Evolutionary conservation across 2,113 vertebrate genomes (phyloP).

Genomic region (Potamarius usumacintae): DNA sequence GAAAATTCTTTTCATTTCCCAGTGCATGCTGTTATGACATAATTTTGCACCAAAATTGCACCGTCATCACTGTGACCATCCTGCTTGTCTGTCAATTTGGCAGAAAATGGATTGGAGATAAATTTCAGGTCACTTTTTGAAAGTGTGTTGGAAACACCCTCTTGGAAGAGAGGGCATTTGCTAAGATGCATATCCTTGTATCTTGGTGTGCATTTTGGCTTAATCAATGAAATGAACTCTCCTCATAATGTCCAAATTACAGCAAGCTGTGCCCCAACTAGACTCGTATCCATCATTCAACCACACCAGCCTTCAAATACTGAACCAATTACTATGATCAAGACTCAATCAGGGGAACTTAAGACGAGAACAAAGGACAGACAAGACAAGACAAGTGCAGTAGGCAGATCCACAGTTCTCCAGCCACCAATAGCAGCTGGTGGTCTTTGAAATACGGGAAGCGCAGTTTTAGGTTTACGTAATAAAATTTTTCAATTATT

Average conservation of each 20-base stretch:
- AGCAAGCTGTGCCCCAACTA: not conserved
- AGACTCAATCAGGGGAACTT: slow-evolving; percentile 2
- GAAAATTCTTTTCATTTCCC: not conserved
- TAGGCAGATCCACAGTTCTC: not conserved
- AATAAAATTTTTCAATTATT: too few relatives aligned
- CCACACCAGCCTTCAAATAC: slow-evolving; percentile 16
- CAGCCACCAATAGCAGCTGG: too few relatives aligned
- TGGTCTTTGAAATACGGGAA: too few relatives aligned
- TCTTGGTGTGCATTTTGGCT: not conserved
- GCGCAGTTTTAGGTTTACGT: too few relatives aligned
- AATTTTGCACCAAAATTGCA: not conserved
- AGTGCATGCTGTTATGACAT: not conserved
- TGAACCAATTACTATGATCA: slow-evolving; percentile 10
- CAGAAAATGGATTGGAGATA: not conserved
- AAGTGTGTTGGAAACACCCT: not conserved
- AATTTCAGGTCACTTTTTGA: not conserved
- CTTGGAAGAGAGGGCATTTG: not conserved
- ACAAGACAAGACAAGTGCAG: too few relatives aligned
- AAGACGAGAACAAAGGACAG: too few relatives aligned
- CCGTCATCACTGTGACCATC: not conserved
- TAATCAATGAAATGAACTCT: not conserved
- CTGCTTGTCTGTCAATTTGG: not conserved
- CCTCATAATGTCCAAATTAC: not conserved
- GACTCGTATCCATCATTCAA: not conserved
- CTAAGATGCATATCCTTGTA: not conserved